Evolutionary conservation across 2,888 invertebrate genomes (phyloP).

Genomic region (Callyntrura guangdongensis): DNA sequence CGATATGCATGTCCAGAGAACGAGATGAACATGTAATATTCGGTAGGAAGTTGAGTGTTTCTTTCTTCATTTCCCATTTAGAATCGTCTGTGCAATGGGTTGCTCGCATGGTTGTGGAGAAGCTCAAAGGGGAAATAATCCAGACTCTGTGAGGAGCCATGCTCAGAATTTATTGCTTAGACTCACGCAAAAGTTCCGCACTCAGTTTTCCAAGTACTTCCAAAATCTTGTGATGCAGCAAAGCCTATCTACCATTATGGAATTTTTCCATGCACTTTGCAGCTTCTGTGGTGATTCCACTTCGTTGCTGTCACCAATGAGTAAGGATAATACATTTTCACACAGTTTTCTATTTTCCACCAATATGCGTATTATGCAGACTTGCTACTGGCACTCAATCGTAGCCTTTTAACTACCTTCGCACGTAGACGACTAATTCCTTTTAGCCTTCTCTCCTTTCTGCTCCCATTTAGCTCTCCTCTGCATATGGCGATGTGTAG

Average conservation of each 20-base stretch:
- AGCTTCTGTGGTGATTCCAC: conserved; percentile 98
- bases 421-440: conserved; percentile 8
- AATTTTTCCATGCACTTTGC: conserved; percentile 97
- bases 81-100: conserved; percentile 95
- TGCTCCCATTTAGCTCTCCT: background rate
- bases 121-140: conserved; percentile 92
- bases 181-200: conserved; percentile 90
- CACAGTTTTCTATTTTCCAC: conserved; percentile 21
- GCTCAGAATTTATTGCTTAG: conserved; percentile 92
- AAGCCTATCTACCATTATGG: conserved; percentile 93
- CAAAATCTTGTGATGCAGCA: conserved; percentile 92
- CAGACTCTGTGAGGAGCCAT: conserved; percentile 95
- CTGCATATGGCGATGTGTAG: conserved; percentile 20
- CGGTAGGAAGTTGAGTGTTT: conserved; percentile 62
- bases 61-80: conserved; percentile 86
- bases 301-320: conserved; percentile 93
- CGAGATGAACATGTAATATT: conserved; percentile 64
- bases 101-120: conserved; percentile 98
- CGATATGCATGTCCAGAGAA: background rate
- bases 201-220: conserved; percentile 90
- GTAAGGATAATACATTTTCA: conserved; percentile 88
- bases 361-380: background rate
- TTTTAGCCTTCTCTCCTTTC: background rate
- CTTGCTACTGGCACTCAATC: background rate
- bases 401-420: background rate